A percentile compares a stretch with the other conserved stretches of the same genome.
Evolutionary conservation across 2,888 invertebrate species (phyloP).

Genomic region (Onthophagus sagittarius): DNA sequence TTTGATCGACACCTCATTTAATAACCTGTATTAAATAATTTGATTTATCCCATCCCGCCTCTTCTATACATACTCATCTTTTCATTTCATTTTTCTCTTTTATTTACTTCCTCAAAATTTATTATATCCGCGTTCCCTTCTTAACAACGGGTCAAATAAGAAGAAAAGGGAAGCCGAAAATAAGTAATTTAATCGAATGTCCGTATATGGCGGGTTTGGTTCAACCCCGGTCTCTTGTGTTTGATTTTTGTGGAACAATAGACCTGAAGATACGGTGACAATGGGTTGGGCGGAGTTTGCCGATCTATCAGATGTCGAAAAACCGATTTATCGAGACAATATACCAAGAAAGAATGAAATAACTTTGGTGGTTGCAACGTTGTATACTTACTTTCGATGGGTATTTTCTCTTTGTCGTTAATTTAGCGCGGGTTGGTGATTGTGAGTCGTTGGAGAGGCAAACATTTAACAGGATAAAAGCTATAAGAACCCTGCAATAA

Average conservation of each 20-base stretch:
- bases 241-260: not conserved
- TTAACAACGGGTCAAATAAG: not conserved
- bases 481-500: slow-evolving; percentile 39
- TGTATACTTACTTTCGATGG: slow-evolving; percentile 24
- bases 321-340: not conserved
- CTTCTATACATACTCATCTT: not conserved
- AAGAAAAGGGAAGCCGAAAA: not conserved
- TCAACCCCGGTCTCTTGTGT: not conserved
- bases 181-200: not conserved
- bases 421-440: not conserved
- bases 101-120: not conserved
- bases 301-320: not conserved
- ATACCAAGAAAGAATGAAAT: not conserved
- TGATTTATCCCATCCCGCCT: not conserved
- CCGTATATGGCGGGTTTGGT: not conserved
- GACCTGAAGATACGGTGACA: not conserved
- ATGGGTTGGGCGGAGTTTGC: not conserved
- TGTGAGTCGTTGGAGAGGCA: slow-evolving; percentile 27
- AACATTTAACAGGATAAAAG: slow-evolving; percentile 36
- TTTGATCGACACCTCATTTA: not conserved
- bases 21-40: not conserved
- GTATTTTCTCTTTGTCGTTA: slow-evolving; percentile 23
- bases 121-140: not conserved
- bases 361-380: not conserved
- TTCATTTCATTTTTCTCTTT: not conserved